phyloP scores from a whole-genome alignment of 2,797 vertebrate species.

The Sebastes oblongus region DNA sequence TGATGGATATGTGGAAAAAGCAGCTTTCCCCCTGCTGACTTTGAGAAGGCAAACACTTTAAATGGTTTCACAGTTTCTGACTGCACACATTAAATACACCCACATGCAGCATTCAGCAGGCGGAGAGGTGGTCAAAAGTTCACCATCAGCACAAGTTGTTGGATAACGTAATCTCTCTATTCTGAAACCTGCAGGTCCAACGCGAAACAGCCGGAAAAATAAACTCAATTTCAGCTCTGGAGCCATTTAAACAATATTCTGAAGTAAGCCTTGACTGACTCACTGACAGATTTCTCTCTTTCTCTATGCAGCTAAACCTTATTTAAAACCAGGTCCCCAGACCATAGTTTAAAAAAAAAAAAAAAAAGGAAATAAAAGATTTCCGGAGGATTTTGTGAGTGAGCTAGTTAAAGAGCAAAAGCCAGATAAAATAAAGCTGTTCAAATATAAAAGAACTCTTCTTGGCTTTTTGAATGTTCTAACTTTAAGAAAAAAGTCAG shows the following conservation, averaged over 20 bases:
- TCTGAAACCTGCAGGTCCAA: background rate
- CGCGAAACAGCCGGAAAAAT: background rate
- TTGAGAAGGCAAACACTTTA: slow-evolving; percentile 12
- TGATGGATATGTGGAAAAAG: background rate
- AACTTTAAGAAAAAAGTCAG: background rate
- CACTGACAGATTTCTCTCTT: background rate
- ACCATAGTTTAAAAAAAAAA: background rate
- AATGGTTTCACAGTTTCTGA: slow-evolving; percentile 16
- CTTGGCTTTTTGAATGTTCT: background rate
- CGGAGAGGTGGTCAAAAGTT: slow-evolving; percentile 23
- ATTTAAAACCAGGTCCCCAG: background rate
- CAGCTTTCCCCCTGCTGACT: slow-evolving; percentile 3
- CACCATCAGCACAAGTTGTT: slow-evolving; percentile 15
- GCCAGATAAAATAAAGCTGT: background rate
- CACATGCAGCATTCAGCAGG: slow-evolving; percentile 3
- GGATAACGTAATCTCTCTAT: slow-evolving; percentile 5
- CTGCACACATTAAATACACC: slow-evolving; percentile 19
- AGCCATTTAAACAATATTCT: background rate
- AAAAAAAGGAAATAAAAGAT: background rate
- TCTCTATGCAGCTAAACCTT: background rate
- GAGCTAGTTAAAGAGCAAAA: background rate
- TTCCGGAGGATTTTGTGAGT: background rate
- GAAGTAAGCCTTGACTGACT: background rate
- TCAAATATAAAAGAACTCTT: background rate
- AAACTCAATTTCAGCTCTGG: background rate